phyloP scores from a whole-genome alignment of 30 jellyfish, hydroid and myxozoan species.

The Catostylus mosaicus region DNA sequence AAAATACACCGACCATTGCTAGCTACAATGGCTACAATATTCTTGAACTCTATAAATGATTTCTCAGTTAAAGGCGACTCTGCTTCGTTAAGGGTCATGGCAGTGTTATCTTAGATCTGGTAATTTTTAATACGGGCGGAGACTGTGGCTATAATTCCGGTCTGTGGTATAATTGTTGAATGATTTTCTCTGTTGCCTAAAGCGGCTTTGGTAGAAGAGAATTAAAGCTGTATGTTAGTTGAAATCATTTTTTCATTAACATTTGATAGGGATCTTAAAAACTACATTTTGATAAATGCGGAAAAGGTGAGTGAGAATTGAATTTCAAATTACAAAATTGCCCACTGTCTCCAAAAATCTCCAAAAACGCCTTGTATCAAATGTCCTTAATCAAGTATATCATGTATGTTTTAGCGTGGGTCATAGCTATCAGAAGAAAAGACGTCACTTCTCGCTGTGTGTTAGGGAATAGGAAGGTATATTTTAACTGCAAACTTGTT shows the following conservation, averaged over 20 bases:
- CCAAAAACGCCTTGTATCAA: no score
- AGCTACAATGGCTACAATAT: background rate
- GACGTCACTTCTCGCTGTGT: no score
- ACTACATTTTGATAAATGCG: background rate
- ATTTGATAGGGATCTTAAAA: background rate
- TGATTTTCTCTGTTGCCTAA: slow-evolving; percentile 17
- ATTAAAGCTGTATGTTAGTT: background rate
- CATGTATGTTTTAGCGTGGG: no score
- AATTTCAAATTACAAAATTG: no score
- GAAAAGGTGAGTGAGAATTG: no score
- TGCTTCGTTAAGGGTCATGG: background rate
- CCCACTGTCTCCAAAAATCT: no score
- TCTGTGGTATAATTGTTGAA: slow-evolving; percentile 15
- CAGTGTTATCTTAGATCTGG: background rate
- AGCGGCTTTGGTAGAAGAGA: background rate
- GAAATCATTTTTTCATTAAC: background rate
- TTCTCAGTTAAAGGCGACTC: background rate
- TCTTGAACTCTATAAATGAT: background rate
- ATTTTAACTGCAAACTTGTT: no score
- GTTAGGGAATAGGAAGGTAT: no score
- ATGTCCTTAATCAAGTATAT: no score
- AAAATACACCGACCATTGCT: no score
- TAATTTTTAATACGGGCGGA: slow-evolving; percentile 10
- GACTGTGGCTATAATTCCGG: slow-evolving; percentile 15
- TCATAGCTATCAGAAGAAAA: no score